Evolutionary conservation across 2,113 vertebrate genomes (phyloP).

Genomic region (Bos javanicus): DNA sequence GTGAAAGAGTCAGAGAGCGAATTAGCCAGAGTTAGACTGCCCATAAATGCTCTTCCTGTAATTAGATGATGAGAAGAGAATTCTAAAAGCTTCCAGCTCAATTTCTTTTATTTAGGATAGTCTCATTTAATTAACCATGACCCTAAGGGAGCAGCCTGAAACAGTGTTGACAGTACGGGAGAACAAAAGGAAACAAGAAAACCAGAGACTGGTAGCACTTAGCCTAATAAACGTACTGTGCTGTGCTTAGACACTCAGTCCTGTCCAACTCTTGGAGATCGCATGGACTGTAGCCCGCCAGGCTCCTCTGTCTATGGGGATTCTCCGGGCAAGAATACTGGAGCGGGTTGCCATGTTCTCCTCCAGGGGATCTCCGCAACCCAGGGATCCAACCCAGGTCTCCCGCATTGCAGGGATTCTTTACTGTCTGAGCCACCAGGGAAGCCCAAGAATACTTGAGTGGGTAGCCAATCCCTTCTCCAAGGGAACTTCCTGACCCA

Average conservation of each 20-base stretch:
- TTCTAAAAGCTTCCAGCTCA: conserved; percentile 50
- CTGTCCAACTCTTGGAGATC: rapidly evolving
- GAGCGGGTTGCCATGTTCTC: not conserved
- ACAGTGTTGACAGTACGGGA: not conserved
- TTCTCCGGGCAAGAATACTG: not conserved
- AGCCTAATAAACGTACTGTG: not conserved
- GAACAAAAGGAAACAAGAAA: conserved; percentile 16
- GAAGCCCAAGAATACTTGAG: not conserved
- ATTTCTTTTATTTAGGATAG: conserved; percentile 51
- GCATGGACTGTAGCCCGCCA: not conserved
- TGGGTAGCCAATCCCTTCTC: not conserved
- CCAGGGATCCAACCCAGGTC: not conserved
- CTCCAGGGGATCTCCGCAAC: not conserved
- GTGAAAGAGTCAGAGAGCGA: not conserved
- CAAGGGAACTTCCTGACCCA: not conserved
- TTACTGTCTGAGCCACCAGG: not conserved
- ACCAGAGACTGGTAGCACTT: conserved; percentile 1
- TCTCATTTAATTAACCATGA: conserved; percentile 65
- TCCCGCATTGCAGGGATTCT: not conserved
- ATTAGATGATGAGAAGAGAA: conserved; percentile 66
- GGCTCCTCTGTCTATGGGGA: not conserved
- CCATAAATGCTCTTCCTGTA: conserved; percentile 34
- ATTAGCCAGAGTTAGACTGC: conserved; percentile 43
- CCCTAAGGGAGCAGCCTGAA: conserved; percentile 42
- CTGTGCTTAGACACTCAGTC: not conserved